phyloP scores from a whole-genome alignment of 2,113 vertebrate genomes.

The Platichthys flesus region DNA sequence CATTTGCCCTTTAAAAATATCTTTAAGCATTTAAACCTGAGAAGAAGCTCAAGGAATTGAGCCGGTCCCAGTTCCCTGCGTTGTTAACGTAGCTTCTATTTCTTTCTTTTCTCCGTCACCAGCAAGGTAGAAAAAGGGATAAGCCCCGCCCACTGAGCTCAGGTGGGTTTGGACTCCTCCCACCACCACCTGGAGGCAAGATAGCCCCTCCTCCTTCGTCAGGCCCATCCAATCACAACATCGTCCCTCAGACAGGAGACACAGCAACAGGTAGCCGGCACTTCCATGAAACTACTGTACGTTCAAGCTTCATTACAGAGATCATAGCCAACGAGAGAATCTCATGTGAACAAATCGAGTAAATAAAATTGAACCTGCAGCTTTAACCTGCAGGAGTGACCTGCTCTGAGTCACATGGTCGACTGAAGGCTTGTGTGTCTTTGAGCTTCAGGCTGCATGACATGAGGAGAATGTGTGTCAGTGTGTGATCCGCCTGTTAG shows the following conservation, averaged over 20 bases:
- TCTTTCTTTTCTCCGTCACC: constrained; percentile 18
- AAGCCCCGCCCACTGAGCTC: constrained; percentile 86
- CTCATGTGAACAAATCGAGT: too few species aligned
- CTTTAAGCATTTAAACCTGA: too few species aligned
- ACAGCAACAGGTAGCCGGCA: constrained; percentile 49
- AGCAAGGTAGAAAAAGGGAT: constrained; percentile 90
- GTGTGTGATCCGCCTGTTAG: background rate
- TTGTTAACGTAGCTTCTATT: background rate
- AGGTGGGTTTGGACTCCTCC: constrained; percentile 89
- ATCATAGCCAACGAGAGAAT: background rate
- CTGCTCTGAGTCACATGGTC: too few species aligned
- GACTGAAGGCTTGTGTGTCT: background rate
- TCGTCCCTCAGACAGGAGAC: constrained; percentile 64
- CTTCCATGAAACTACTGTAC: fast-evolving
- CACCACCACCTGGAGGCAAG: constrained; percentile 93
- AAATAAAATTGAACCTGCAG: too few species aligned
- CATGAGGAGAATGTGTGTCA: background rate
- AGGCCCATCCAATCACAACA: constrained; percentile 79
- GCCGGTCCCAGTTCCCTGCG: too few species aligned
- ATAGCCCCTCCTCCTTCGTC: constrained; percentile 79
- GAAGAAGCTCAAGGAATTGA: too few species aligned
- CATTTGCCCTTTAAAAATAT: too few species aligned
- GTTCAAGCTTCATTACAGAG: background rate
- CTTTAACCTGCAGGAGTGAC: too few species aligned
- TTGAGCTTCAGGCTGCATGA: too few species aligned